Evolutionary conservation across 2,113 vertebrate genomes (phyloP).

Genomic region (Toxotes jaculatrix): DNA sequence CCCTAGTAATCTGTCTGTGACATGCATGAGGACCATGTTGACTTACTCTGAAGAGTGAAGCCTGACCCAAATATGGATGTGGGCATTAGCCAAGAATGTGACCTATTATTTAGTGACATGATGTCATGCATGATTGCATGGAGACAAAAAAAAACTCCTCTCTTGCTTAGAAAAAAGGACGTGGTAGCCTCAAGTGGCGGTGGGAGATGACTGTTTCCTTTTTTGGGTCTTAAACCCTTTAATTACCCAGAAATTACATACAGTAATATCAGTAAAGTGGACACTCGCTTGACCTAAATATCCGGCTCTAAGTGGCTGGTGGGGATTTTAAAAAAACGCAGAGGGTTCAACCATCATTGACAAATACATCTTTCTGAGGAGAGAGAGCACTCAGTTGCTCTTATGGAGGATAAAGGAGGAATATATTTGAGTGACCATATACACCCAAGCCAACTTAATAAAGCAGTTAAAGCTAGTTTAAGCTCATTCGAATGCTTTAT

Average conservation of each 20-base stretch:
- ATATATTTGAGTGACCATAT: neutral
- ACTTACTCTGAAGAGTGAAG: conserved; percentile 59
- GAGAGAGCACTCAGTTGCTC: neutral
- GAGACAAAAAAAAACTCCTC: conserved; percentile 22
- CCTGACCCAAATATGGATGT: conserved; percentile 73
- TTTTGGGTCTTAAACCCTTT: conserved; percentile 40
- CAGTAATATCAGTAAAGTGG: conserved; percentile 45
- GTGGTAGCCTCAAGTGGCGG: conserved; percentile 24
- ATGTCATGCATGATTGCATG: conserved; percentile 53
- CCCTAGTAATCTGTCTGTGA: conserved; percentile 73
- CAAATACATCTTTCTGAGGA: conserved; percentile 29
- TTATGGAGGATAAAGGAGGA: neutral
- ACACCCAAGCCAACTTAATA: neutral
- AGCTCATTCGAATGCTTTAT: neutral
- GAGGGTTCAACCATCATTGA: conserved; percentile 3
- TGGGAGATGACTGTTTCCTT: conserved; percentile 2
- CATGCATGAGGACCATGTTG: conserved; percentile 62
- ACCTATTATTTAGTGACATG: conserved; percentile 56
- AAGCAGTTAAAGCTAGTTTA: neutral
- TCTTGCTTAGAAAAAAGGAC: conserved; percentile 19
- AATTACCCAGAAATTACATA: conserved; percentile 46
- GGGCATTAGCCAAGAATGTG: conserved; percentile 53
- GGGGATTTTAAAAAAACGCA: conserved; percentile 14
- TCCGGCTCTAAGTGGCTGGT: conserved; percentile 19
- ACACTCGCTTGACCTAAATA: conserved; percentile 58